Evolutionary conservation across 2,797 vertebrate genomes (phyloP).

Genomic region (Diplodus puntazzo): DNA sequence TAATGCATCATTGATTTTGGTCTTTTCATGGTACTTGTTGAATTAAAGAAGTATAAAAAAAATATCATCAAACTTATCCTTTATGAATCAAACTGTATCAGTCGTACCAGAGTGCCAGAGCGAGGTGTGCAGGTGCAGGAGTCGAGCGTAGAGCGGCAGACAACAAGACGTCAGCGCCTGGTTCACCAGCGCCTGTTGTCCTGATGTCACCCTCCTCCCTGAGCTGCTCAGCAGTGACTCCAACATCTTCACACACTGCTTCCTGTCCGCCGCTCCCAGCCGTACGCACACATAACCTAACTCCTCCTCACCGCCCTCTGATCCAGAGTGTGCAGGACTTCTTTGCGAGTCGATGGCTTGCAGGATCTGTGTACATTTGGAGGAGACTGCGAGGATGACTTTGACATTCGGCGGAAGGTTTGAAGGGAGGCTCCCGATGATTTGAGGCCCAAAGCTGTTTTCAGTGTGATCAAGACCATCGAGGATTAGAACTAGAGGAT

Average conservation of each 20-base stretch:
- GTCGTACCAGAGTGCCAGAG: conserved; percentile 84
- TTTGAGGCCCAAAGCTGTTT: conserved; percentile 33
- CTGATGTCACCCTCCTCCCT: conserved; percentile 86
- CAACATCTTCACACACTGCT: conserved; percentile 77
- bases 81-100: neutral
- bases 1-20: neutral
- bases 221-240: conserved; percentile 70
- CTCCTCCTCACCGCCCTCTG: conserved; percentile 10
- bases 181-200: conserved; percentile 87
- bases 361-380: conserved; percentile 63
- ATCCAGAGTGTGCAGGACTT: neutral
- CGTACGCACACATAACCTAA: conserved; percentile 57
- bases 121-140: conserved; percentile 79
- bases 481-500: conserved; percentile 81
- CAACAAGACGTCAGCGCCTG: conserved; percentile 80
- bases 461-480: conserved; percentile 83
- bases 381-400: conserved; percentile 78
- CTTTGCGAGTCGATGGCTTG: conserved; percentile 62
- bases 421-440: conserved; percentile 78
- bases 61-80: neutral
- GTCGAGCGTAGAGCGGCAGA: conserved; percentile 80
- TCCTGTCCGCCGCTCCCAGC: conserved; percentile 74
- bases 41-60: neutral
- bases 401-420: conserved; percentile 80
- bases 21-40: conserved; percentile 1